Evolutionary conservation across 2,113 vertebrate genomes (phyloP).

Genomic region (Hypocryptadius cinnamomeus): DNA sequence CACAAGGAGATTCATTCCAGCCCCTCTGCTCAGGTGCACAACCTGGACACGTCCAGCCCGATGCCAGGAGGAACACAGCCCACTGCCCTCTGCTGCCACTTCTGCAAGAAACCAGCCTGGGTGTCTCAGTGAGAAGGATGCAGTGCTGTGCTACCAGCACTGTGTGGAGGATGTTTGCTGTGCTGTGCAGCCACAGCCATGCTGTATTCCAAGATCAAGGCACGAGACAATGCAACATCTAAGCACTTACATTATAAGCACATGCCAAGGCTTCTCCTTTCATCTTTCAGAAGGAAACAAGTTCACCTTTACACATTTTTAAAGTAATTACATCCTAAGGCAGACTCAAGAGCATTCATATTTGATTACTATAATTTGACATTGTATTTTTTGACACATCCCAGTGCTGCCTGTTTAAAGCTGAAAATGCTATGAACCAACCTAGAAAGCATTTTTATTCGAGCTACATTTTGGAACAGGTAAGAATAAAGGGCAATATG

Average conservation of each 20-base stretch:
- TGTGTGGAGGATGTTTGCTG: background rate
- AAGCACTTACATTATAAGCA: background rate
- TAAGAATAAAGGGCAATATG: background rate
- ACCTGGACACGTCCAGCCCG: background rate
- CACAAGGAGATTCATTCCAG: accelerated
- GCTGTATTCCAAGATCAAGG: background rate
- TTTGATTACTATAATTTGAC: background rate
- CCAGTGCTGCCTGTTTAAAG: background rate
- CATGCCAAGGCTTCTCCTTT: background rate
- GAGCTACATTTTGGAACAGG: background rate
- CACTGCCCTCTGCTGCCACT: background rate
- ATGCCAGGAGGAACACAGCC: background rate
- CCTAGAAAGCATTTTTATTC: background rate
- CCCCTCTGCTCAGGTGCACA: background rate
- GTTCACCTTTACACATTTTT: background rate
- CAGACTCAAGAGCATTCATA: background rate
- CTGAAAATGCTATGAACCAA: background rate
- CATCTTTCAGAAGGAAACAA: background rate
- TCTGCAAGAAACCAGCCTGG: background rate
- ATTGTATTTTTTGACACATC: background rate
- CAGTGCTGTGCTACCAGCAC: background rate
- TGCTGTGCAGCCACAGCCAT: background rate
- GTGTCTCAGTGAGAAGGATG: background rate
- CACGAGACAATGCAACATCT: background rate
- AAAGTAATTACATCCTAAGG: background rate